A percentile compares a stretch with the other conserved stretches of the same genome.
Conservation (phyloP, 1,140 invertebrate genomes). For the Wiebesia pumilae region DNA sequence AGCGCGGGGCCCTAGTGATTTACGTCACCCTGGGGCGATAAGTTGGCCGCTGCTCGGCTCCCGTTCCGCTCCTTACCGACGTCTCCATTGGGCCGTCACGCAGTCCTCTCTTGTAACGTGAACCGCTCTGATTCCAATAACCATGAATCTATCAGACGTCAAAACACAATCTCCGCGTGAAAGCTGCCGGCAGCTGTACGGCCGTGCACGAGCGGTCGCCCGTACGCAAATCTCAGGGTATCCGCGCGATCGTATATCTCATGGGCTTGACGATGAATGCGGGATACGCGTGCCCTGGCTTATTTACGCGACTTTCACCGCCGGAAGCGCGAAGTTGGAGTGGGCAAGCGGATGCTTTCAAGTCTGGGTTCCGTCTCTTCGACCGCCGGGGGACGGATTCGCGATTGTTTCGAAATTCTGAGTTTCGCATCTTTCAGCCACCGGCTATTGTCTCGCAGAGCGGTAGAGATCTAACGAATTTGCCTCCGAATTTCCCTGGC, state of each 20-base stretch:
- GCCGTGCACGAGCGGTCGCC: not conserved
- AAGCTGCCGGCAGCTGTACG: constrained; percentile 55
- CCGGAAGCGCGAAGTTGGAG: not conserved
- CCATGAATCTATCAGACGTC: constrained; percentile 76
- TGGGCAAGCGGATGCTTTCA: not conserved
- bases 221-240: constrained; percentile 68
- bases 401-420: constrained; percentile 22
- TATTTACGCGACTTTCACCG: constrained; percentile 24
- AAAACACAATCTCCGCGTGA: constrained; percentile 73
- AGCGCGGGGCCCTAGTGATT: constrained; percentile 64
- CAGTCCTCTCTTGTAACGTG: constrained; percentile 14
- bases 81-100: constrained; percentile 12
- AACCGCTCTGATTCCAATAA: constrained; percentile 73
- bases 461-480: not conserved
- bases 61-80: not conserved
- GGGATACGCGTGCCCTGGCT: not conserved
- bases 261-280: constrained; percentile 40
- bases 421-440: not conserved
- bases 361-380: not conserved
- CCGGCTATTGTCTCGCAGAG: not conserved
- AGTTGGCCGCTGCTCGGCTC: constrained; percentile 55
- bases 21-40: constrained; percentile 68
- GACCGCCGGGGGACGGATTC: not conserved
- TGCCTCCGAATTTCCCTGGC: not conserved
- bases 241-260: constrained; percentile 65